Evolutionary conservation across 2,113 vertebrate species (phyloP).

Genomic region (Equus quagga): DNA sequence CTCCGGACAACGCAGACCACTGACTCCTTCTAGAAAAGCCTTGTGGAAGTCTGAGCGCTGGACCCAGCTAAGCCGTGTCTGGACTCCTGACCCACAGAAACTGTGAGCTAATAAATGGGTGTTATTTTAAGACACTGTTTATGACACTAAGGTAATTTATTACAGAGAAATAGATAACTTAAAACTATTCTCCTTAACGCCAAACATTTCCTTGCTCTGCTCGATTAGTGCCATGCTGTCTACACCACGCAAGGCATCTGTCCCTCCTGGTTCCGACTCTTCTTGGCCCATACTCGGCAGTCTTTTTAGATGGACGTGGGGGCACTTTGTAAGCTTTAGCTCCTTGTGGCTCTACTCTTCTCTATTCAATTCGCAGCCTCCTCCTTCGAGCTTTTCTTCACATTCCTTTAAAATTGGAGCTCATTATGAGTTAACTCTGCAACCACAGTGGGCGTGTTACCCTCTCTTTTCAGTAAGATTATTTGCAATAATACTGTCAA

Average conservation of each 20-base stretch:
- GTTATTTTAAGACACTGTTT: neutral
- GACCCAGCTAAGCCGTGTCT: neutral
- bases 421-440: neutral
- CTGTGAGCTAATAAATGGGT: neutral
- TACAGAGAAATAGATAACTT: neutral
- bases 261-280: neutral
- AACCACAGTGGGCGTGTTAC: neutral
- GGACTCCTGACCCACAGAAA: neutral
- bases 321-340: neutral
- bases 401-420: neutral
- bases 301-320: neutral
- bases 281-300: neutral
- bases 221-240: neutral
- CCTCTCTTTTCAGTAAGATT: neutral
- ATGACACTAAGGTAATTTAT: neutral
- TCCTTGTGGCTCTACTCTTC: neutral
- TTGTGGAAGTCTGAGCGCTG: neutral
- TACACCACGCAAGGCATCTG: neutral
- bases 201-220: neutral
- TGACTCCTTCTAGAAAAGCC: neutral
- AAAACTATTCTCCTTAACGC: neutral
- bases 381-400: neutral
- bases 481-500: neutral
- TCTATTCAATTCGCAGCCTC: neutral
- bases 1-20: neutral